Conservation (phyloP, 2,113 vertebrate genomes). For the Heteronetta atricapilla region DNA sequence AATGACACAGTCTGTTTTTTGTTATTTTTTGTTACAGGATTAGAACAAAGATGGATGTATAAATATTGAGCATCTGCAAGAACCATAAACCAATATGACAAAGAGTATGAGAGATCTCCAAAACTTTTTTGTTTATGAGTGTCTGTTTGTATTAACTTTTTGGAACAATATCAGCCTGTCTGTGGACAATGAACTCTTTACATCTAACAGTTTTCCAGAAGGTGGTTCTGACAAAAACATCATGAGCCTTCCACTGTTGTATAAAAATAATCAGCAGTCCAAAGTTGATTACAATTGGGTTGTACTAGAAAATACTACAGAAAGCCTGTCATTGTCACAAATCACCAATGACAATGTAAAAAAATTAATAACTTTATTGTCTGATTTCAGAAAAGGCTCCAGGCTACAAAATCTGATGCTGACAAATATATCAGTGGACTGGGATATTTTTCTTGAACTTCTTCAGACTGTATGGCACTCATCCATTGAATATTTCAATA, state of each 20-base stretch:
- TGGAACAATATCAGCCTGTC: conserved; percentile 13
- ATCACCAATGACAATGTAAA: conserved; percentile 6
- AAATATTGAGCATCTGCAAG: neutral
- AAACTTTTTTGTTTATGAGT: conserved; percentile 6
- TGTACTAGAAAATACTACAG: conserved; percentile 59
- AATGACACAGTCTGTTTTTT: neutral
- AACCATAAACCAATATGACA: neutral
- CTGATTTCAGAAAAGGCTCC: conserved; percentile 13
- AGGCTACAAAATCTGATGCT: conserved; percentile 70
- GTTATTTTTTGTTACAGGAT: neutral
- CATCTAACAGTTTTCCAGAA: conserved; percentile 29
- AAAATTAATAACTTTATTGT: neutral
- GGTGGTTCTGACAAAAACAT: conserved; percentile 54
- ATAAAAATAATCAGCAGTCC: conserved; percentile 51
- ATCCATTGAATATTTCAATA: conserved; percentile 65
- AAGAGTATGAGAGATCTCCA: neutral
- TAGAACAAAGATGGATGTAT: neutral
- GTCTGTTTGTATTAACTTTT: conserved; percentile 25
- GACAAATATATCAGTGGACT: conserved; percentile 70
- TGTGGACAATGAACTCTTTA: conserved; percentile 35
- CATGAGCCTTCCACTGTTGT: conserved; percentile 44
- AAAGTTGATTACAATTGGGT: neutral
- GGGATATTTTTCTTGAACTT: conserved; percentile 55
- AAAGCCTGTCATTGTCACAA: conserved; percentile 74
- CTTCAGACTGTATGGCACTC: conserved; percentile 73